Evolutionary conservation across 2,113 vertebrate genomes (phyloP).

Genomic region (Vimba vimba): DNA sequence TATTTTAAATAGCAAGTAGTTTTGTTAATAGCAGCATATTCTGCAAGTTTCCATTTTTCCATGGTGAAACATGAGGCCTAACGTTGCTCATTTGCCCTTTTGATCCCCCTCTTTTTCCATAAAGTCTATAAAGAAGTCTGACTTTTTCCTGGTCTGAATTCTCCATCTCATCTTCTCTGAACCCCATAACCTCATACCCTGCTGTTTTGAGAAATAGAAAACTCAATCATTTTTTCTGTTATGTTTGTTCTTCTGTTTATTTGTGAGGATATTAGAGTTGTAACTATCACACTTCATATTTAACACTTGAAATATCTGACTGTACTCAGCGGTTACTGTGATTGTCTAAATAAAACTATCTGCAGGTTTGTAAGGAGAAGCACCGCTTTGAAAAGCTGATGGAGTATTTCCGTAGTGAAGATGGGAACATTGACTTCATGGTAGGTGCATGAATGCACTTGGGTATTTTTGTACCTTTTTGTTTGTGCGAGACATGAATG

Average conservation of each 20-base stretch:
- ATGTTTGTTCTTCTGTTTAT: background rate
- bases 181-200: slow-evolving; percentile 47
- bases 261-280: background rate
- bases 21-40: background rate
- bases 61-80: background rate
- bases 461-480: background rate
- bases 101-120: background rate
- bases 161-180: slow-evolving; percentile 40
- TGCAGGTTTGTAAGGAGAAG: slow-evolving; percentile 93
- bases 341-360: background rate
- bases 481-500: background rate
- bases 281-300: background rate
- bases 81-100: background rate
- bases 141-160: slow-evolving; percentile 15
- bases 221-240: background rate
- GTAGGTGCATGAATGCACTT: slow-evolving; percentile 66
- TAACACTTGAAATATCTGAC: slow-evolving; percentile 3
- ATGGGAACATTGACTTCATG: slow-evolving; percentile 98
- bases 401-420: slow-evolving; percentile 95
- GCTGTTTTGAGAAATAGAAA: slow-evolving; percentile 1
- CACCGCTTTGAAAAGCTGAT: slow-evolving; percentile 96
- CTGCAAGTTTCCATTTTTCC: background rate
- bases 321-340: background rate
- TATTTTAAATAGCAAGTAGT: background rate
- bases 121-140: background rate